Percentiles rank a stretch among this genome's conserved stretches.
These are phyloP conservation scores for Syrphus vitripennis DNA, from an alignment of 2,888 invertebrate genomes.

Conservation along the genomic window DNA sequence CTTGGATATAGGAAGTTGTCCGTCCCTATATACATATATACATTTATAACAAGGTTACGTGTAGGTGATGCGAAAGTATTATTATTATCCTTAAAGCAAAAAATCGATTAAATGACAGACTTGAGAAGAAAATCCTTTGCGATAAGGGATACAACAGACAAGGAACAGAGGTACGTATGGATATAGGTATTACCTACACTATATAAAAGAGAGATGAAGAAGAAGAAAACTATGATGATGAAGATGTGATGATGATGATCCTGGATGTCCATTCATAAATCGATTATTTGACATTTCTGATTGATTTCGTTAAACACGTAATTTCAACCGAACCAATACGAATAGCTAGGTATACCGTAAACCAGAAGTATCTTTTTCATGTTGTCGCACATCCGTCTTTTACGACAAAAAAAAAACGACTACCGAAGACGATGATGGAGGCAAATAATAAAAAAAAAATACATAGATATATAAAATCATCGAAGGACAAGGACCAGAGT, in stretches of 20 bases:
- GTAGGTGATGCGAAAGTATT: slow-evolving; percentile 39
- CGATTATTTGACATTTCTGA: slow-evolving; percentile 71
- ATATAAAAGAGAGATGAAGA: background rate
- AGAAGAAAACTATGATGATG: slow-evolving; percentile 4
- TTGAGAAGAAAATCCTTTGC: slow-evolving; percentile 35
- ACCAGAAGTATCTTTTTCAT: slow-evolving; percentile 42
- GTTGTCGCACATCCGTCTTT: slow-evolving; percentile 45
- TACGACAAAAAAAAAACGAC: background rate
- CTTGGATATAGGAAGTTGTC: background rate
- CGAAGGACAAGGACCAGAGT: slow-evolving; percentile 9
- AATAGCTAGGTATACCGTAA: background rate
- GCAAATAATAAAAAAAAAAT: background rate
- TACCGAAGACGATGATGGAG: background rate
- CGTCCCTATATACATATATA: background rate
- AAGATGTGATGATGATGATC: slow-evolving; percentile 54
- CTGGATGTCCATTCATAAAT: slow-evolving; percentile 70
- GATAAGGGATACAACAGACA: slow-evolving; percentile 36
- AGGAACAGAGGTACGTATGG: background rate
- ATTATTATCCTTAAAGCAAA: slow-evolving; percentile 3
- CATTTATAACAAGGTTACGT: slow-evolving; percentile 26
- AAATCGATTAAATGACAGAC: slow-evolving; percentile 56
- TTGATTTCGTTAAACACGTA: slow-evolving; percentile 68
- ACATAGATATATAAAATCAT: background rate
- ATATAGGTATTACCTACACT: background rate
- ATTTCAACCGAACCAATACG: slow-evolving; percentile 27